A percentile compares a stretch with the other conserved stretches of the same genome.
Evolutionary conservation across 2,797 vertebrate genomes (phyloP).

Genomic region (Chelon labrosus): DNA sequence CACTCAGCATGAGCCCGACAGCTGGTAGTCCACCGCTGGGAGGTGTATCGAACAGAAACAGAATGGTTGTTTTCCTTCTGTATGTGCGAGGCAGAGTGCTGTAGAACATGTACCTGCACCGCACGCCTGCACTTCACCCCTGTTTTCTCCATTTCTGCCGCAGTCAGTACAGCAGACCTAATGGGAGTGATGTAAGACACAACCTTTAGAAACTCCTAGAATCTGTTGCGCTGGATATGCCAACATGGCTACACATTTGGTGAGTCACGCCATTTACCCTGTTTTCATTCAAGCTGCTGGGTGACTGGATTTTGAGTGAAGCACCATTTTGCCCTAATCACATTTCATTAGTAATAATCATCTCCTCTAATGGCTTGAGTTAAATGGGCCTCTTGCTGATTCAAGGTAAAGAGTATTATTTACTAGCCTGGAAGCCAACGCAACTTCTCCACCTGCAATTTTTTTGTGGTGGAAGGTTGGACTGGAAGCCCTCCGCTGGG

Average conservation of each 20-base stretch:
- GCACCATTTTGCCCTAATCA: no score
- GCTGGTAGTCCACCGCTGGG: conserved; percentile 34
- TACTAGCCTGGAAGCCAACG: no score
- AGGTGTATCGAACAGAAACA: conserved; percentile 11
- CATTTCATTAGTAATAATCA: no score
- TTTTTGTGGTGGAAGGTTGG: no score
- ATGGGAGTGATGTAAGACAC: conserved; percentile 2
- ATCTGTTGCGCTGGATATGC: not conserved
- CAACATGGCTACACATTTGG: not conserved
- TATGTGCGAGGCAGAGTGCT: not conserved
- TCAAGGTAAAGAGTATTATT: no score
- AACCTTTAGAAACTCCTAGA: not conserved
- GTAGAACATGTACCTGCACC: conserved; percentile 7
- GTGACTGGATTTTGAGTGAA: no score
- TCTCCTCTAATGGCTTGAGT: no score
- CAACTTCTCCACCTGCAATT: no score
- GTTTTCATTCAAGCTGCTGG: no score
- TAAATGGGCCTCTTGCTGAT: no score
- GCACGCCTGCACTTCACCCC: not conserved
- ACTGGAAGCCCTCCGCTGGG: no score
- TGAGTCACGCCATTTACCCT: no score
- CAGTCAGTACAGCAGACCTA: not conserved
- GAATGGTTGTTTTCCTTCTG: conserved; percentile 18
- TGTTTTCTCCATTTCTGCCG: not conserved
- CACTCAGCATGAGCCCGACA: conserved; percentile 45